Evolutionary conservation across 1,140 invertebrate genomes (phyloP).

Genomic region (Chrysoperla carnea): DNA sequence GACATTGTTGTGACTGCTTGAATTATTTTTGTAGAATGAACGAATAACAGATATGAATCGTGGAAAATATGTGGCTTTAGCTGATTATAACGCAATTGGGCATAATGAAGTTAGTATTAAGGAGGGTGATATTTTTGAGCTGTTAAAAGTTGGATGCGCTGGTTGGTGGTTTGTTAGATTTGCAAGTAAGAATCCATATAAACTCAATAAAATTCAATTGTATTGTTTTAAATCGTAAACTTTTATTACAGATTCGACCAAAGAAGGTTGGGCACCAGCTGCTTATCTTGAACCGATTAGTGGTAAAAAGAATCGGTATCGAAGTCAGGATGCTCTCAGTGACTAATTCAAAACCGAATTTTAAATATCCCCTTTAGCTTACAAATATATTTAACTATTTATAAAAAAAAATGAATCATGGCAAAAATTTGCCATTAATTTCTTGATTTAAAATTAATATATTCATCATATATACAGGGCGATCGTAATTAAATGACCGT

Average conservation of each 20-base stretch:
- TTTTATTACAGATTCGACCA: slow-evolving; percentile 30
- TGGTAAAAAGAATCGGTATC: slow-evolving; percentile 50
- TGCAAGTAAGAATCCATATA: slow-evolving; percentile 32
- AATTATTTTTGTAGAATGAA: no score
- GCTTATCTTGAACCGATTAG: slow-evolving; percentile 72
- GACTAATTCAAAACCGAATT: slow-evolving; percentile 5
- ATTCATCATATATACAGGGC: no score
- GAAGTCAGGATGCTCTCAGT: slow-evolving; percentile 33
- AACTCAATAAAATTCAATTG: background rate
- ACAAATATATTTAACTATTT: no score
- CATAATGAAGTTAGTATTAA: slow-evolving; percentile 72
- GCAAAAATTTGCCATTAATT: no score
- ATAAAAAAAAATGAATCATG: no score
- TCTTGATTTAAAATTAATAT: no score
- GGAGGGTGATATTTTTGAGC: slow-evolving; percentile 74
- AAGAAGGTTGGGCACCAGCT: slow-evolving; percentile 85
- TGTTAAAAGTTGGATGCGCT: slow-evolving; percentile 79
- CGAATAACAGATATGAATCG: slow-evolving; percentile 20
- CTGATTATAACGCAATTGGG: slow-evolving; percentile 81
- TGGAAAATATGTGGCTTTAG: slow-evolving; percentile 63
- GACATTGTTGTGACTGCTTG: no score
- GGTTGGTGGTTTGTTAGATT: slow-evolving; percentile 92
- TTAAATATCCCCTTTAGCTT: no score
- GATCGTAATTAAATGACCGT: no score
- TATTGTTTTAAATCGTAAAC: slow-evolving; percentile 2